Base-by-base conservation (phyloP, 1,140 invertebrate species). In the Chrysoperla carnea region DNA sequence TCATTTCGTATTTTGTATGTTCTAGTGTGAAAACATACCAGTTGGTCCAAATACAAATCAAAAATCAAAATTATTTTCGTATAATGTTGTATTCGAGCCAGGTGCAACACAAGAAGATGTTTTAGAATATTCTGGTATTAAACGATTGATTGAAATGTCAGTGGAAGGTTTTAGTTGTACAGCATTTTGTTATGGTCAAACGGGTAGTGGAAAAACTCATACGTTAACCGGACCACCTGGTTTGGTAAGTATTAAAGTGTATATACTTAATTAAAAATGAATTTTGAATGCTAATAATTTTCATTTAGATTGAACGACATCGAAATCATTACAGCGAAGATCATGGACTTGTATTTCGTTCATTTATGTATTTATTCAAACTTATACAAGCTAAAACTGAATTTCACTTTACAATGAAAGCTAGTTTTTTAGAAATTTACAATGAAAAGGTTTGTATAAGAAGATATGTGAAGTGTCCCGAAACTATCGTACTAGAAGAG, bases 101-200 rank as follows among this genome's bases (percentile, higher is more conserved):
- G 78, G 81, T 6, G 81, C 86, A 1, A 81, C 78, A 1, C 89
- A 93, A 61, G 71, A 75, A 48, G 82, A 82, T 52, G 72, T 88
- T 35, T 61, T 88, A 28, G 78, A 85, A 59, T 82, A 84, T 63
- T 86, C 77, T 3, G 85, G 86, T 1, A 72, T 91, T 29, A 84
- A 83, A 55, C 70, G 81, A 28, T 73, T 94, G 8, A 78, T 93
- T 42, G 85, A 91, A 55, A 92, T 92, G 85, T 84, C 86, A 8
- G 72, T 92, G 4, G 85, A 90, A 52, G 89, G 89, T 0, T 96
- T 93, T 60, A 87, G 86, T 46, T 87, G 87, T 47, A 97, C 93
- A 4, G 78, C 78, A 8, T 87, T 93, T 59, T 95, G 93, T 54
- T 98, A 98, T 63, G 93, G 93, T 36, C 92, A 97, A 64, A 98